These are phyloP conservation scores for Plotosus lineatus DNA, from an alignment of 2,113 vertebrate genomes.

Conservation along the genomic window DNA sequence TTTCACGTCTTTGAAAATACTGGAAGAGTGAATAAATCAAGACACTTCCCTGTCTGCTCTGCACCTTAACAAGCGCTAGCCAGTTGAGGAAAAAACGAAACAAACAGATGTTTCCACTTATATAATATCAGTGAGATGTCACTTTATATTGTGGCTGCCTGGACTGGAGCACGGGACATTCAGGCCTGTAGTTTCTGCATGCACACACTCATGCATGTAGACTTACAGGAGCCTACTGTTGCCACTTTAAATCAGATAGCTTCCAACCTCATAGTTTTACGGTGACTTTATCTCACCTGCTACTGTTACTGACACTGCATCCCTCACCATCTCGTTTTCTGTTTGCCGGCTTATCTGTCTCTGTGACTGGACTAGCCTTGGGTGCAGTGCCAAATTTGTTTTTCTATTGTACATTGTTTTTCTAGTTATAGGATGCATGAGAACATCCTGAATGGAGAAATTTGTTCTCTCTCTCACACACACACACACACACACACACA, in stretches of 20 bases:
- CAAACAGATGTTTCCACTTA: conserved; percentile 77
- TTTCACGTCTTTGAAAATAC: too few relatives aligned
- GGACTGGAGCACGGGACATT: conserved; percentile 59
- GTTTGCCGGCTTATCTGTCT: conserved; percentile 27
- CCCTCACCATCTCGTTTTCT: conserved; percentile 34
- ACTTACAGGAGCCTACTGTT: conserved; percentile 39
- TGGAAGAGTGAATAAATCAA: conserved; percentile 47
- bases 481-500: background rate
- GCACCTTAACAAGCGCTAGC: conserved; percentile 57
- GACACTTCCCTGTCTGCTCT: conserved; percentile 43
- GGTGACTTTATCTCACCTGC: conserved; percentile 43
- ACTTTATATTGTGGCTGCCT: conserved; percentile 71
- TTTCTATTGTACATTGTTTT: conserved; percentile 4
- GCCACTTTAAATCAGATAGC: conserved; percentile 55
- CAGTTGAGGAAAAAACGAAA: conserved; percentile 50
- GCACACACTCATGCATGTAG: conserved; percentile 35
- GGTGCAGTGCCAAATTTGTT: conserved; percentile 5
- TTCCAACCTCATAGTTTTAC: conserved; percentile 57
- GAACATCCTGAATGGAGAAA: background rate
- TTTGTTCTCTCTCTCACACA: background rate
- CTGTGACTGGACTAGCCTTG: conserved; percentile 1
- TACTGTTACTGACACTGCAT: conserved; percentile 36
- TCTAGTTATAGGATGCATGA: background rate
- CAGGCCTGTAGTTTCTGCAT: conserved; percentile 22
- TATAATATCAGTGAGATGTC: conserved; percentile 74